A percentile compares a stretch with the other conserved stretches of the same genome.
phyloP scores from a whole-genome alignment of 2,888 invertebrate genomes.

The Nemotelus nigrinus region DNA sequence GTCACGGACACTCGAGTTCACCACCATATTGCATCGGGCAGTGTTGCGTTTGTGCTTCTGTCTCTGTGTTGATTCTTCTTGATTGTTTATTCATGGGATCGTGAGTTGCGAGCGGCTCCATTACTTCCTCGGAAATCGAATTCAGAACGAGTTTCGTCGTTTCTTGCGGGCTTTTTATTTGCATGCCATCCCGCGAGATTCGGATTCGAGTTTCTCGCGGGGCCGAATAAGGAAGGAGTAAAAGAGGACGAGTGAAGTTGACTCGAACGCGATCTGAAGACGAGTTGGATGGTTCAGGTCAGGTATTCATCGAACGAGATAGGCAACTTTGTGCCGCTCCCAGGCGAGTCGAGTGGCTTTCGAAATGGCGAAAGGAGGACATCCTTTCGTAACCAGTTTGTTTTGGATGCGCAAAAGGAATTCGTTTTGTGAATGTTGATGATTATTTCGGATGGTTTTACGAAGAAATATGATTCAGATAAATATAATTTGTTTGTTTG shows the following conservation, averaged over 20 bases:
- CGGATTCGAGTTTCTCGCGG: not conserved
- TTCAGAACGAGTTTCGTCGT: slow-evolving; percentile 3
- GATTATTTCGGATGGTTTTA: not conserved
- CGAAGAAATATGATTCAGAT: slow-evolving; percentile 11
- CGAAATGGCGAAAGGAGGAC: slow-evolving; percentile 13
- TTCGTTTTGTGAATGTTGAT: not conserved
- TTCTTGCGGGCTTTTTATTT: slow-evolving; percentile 8
- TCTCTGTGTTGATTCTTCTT: not conserved
- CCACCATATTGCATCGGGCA: not conserved
- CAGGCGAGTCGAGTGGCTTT: slow-evolving; percentile 5
- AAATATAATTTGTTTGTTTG: not conserved
- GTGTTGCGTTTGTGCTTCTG: not conserved
- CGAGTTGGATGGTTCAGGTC: not conserved
- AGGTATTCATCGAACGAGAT: too few species aligned
- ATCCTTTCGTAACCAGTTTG: slow-evolving; percentile 23
- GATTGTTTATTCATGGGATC: too few species aligned
- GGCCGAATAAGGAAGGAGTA: slow-evolving; percentile 10
- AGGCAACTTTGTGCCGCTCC: not conserved
- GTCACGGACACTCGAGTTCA: not conserved
- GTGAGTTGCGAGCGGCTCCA: too few species aligned
- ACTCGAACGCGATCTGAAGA: not conserved
- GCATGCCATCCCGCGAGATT: not conserved
- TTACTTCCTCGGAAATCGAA: not conserved
- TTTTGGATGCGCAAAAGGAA: not conserved
- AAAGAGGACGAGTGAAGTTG: slow-evolving; percentile 15